Evolutionary conservation across 2,888 invertebrate species (phyloP), one percentile per base, ranked within the genome.

Genomic region (Chrysomela aeneicollis): DNA sequence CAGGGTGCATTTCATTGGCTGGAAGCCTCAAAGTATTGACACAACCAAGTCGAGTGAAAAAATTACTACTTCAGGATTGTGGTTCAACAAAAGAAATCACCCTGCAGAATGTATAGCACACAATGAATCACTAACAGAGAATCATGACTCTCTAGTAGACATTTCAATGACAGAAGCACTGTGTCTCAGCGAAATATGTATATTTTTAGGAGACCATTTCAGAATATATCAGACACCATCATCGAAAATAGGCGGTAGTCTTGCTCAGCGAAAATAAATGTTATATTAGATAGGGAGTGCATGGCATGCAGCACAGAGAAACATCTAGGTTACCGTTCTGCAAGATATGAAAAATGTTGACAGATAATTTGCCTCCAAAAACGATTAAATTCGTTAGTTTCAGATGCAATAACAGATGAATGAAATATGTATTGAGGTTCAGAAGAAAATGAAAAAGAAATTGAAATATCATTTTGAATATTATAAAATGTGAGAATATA

Each of bases 291-390:
- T 71, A 73, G 68, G 71, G 63, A 76, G 74, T 77, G 78, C 76
- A 74, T 71, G 68, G 69, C 79, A 79, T 80, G 79, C 80, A 80
- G 79, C 79, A 80, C 79, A 81, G 74, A 80, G 73, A 79, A 71
- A 76, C 75, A 74, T 71, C 73, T 73, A 73, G 47, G 53, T 66
- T 64, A 66, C 70, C 66, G 69, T 71, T 67, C 63, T 66, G 71
- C 73, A 71, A 71, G 66, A 58, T 58, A 42, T 18, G 26, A 0
- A 10, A 42, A 21, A 42, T 37, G 21, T 17, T 12, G 15, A 35
- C 22, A 30, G 18, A 12, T 22, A 19, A 15, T 54, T 54, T 54
- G 18, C 1, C 9, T 2, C n/a, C 2, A 22, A 15, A 17, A 21
- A 35, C 32, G 9, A 35, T 32, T 54, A 26, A 3, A 26, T 26